Evolutionary conservation across 2,888 invertebrate species (phyloP).

Genomic region (Tenodera sinensis): DNA sequence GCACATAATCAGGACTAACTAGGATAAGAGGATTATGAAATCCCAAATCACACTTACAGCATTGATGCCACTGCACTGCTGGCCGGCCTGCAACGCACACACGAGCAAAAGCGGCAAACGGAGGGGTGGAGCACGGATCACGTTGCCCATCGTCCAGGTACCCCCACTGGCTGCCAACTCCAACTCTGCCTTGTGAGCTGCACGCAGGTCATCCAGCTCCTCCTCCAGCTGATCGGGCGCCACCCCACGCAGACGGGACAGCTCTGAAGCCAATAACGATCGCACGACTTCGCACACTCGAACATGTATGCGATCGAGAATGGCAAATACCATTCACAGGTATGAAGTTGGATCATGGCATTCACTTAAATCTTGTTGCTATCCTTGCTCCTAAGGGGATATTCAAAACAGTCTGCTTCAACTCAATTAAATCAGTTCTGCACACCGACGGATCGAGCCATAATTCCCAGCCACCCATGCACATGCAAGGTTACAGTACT

Average conservation of each 20-base stretch:
- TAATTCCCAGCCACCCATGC: not conserved
- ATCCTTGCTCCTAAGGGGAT: constrained; percentile 6
- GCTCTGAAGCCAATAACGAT: constrained; percentile 29
- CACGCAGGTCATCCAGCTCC: constrained; percentile 27
- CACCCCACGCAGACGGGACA: constrained; percentile 58
- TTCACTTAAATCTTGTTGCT: constrained; percentile 7
- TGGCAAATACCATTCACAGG: constrained; percentile 1
- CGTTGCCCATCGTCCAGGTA: constrained; percentile 55
- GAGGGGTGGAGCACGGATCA: constrained; percentile 56
- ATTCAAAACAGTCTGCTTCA: constrained; percentile 17
- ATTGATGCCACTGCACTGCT: constrained; percentile 88
- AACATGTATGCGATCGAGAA: constrained; percentile 5
- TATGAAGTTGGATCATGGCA: constrained; percentile 8
- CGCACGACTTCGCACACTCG: constrained; percentile 15
- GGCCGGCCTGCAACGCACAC: constrained; percentile 76
- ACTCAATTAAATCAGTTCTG: constrained; percentile 1
- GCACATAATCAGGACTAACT: not conserved
- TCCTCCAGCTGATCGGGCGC: constrained; percentile 21
- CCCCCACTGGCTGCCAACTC: constrained; percentile 38
- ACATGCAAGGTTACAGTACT: not conserved
- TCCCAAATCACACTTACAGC: constrained; percentile 57
- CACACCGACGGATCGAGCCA: not conserved
- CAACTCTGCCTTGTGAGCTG: constrained; percentile 31
- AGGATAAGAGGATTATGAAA: not conserved
- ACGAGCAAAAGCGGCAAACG: constrained; percentile 72